Percentiles rank a stretch among this genome's conserved stretches.
Evolutionary conservation across 2,797 vertebrate genomes (phyloP).

Genomic region (Graptemys geographica): DNA sequence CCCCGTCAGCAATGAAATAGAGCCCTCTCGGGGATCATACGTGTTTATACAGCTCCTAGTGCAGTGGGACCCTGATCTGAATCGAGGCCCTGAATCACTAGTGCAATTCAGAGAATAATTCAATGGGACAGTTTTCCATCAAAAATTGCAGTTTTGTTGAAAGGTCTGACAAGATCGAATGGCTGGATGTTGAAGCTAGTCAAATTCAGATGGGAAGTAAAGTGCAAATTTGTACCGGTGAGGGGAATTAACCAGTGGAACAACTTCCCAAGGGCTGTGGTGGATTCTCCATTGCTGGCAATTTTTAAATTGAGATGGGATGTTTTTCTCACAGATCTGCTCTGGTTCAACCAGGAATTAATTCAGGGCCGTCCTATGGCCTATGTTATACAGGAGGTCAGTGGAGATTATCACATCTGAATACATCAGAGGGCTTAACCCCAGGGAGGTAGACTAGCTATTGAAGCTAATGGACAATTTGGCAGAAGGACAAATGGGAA

Average conservation of each 20-base stretch:
- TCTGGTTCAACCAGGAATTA: background rate
- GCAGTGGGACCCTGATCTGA: background rate
- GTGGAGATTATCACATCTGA: background rate
- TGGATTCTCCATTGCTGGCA: background rate
- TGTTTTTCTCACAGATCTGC: background rate
- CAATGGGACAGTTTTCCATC: background rate
- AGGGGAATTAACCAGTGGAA: background rate
- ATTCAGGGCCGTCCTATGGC: background rate
- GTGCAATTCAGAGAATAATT: background rate
- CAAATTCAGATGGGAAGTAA: background rate
- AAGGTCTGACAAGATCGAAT: background rate
- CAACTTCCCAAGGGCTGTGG: background rate
- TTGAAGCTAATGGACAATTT: background rate
- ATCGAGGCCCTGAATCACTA: background rate
- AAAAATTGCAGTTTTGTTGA: background rate
- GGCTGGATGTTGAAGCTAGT: background rate
- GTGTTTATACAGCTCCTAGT: background rate
- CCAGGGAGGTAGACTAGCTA: background rate
- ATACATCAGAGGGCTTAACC: background rate
- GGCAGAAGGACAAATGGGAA: background rate
- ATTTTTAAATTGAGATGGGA: too few relatives aligned
- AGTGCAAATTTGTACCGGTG: background rate
- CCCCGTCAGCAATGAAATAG: background rate
- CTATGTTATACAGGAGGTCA: background rate
- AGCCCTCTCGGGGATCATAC: background rate